Percentiles rank a stretch among this genome's conserved stretches.
These are phyloP conservation scores for Bombus polaris DNA, from an alignment of 1,140 invertebrate species.

Conservation along the genomic window DNA sequence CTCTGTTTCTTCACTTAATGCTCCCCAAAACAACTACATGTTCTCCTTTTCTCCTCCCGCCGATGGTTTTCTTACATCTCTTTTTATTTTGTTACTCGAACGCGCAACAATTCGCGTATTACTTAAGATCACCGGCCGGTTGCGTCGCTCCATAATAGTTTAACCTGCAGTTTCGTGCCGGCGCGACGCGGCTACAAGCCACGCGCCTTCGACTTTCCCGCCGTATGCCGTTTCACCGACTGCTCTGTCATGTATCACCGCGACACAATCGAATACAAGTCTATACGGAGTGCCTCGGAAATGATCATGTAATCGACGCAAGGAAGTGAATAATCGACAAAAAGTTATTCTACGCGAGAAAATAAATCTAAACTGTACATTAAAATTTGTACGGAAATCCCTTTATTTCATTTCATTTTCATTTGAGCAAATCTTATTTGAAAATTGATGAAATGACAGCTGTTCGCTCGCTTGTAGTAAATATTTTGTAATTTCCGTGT, in stretches of 20 bases:
- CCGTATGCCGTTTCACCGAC: slow-evolving; percentile 12
- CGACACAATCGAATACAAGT: not conserved
- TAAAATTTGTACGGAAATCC: too few species aligned
- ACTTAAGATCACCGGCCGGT: slow-evolving; percentile 56
- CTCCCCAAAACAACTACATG: not conserved
- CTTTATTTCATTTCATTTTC: too few species aligned
- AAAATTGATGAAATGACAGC: too few species aligned
- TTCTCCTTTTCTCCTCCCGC: slow-evolving; percentile 8
- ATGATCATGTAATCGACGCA: too few species aligned
- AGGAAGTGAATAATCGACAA: too few species aligned
- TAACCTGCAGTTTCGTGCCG: slow-evolving; percentile 60
- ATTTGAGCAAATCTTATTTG: too few species aligned
- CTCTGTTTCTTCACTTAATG: not conserved
- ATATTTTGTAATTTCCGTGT: too few species aligned
- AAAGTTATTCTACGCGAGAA: too few species aligned
- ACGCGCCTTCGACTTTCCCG: slow-evolving; percentile 36
- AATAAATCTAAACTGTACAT: too few species aligned
- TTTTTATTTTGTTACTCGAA: slow-evolving; percentile 48
- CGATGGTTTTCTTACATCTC: slow-evolving; percentile 39
- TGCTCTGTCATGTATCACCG: too few species aligned
- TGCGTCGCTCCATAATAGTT: slow-evolving; percentile 62
- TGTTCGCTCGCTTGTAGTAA: too few species aligned
- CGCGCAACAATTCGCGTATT: slow-evolving; percentile 29
- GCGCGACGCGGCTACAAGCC: not conserved
- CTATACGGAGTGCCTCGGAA: too few species aligned